Evolutionary conservation across 2,797 vertebrate species (phyloP).

Genomic region (Tenualosa ilisha): DNA sequence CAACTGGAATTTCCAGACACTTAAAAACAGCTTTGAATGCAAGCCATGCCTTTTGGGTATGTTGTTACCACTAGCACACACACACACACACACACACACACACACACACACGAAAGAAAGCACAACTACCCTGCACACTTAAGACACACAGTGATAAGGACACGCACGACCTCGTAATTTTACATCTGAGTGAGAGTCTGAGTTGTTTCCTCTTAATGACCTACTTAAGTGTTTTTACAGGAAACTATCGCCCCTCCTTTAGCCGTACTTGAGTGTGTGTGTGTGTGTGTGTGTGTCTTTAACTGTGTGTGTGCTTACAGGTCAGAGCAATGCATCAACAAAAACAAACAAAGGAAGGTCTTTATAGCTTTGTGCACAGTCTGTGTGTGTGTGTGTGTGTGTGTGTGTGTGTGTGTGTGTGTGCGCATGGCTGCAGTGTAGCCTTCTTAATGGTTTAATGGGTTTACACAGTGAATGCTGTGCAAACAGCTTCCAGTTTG

Average conservation of each 20-base stretch:
- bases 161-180: background rate
- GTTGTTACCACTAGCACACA: background rate
- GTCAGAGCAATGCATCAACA: background rate
- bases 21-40: constrained; percentile 10
- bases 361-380: background rate
- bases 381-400: too few species aligned
- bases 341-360: background rate
- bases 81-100: constrained; percentile 19
- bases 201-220: constrained; percentile 20
- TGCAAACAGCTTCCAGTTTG: background rate
- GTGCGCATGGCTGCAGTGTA: background rate
- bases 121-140: background rate
- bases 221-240: constrained; percentile 14
- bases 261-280: background rate
- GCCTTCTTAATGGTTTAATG: background rate
- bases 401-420: too few species aligned
- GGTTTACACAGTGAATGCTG: too few species aligned
- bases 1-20: constrained; percentile 6
- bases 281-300: background rate
- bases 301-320: background rate
- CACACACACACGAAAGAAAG: background rate
- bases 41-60: background rate
- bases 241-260: background rate
- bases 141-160: background rate
- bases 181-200: background rate